phyloP scores from a whole-genome alignment of 2,797 vertebrate genomes.

The Notolepis coatsorum region DNA sequence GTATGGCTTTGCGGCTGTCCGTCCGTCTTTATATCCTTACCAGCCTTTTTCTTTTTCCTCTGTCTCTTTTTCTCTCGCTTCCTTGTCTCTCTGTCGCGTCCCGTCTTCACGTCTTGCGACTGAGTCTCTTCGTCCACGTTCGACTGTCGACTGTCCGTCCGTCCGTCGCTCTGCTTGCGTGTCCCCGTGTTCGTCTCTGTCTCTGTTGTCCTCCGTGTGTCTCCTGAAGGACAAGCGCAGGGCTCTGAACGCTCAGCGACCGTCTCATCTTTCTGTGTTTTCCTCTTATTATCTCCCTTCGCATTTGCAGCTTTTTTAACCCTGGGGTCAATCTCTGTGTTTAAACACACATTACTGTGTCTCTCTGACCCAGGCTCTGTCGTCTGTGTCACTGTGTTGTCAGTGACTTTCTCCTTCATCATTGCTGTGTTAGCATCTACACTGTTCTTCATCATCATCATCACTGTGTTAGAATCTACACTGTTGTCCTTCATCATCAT shows the following conservation, averaged over 20 bases:
- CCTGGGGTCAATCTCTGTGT: neutral
- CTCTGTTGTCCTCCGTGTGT: conserved; percentile 20
- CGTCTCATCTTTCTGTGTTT: conserved; percentile 19
- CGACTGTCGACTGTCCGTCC: conserved; percentile 17
- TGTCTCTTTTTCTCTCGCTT: conserved; percentile 62
- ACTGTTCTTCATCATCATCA: conserved; percentile 16
- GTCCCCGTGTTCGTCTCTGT: conserved; percentile 6
- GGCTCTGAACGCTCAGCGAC: neutral
- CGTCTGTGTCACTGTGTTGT: conserved; percentile 10
- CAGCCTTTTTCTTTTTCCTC: conserved; percentile 60
- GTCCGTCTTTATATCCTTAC: conserved; percentile 7
- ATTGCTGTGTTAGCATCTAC: conserved; percentile 9
- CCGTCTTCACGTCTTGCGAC: conserved; percentile 12
- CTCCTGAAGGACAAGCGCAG: conserved; percentile 17
- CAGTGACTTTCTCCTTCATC: conserved; percentile 7
- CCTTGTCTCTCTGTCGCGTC: conserved; percentile 50
- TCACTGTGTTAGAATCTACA: conserved; percentile 5
- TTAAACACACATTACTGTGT: neutral
- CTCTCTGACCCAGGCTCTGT: conserved; percentile 24
- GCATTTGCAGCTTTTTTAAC: neutral
- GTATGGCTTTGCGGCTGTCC: conserved; percentile 30
- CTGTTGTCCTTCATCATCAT: no score
- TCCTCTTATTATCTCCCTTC: conserved; percentile 3
- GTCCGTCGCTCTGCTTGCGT: conserved; percentile 6
- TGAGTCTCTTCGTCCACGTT: conserved; percentile 24